phyloP scores from a whole-genome alignment of 1,140 invertebrate species.

The Chironomus tepperi region DNA sequence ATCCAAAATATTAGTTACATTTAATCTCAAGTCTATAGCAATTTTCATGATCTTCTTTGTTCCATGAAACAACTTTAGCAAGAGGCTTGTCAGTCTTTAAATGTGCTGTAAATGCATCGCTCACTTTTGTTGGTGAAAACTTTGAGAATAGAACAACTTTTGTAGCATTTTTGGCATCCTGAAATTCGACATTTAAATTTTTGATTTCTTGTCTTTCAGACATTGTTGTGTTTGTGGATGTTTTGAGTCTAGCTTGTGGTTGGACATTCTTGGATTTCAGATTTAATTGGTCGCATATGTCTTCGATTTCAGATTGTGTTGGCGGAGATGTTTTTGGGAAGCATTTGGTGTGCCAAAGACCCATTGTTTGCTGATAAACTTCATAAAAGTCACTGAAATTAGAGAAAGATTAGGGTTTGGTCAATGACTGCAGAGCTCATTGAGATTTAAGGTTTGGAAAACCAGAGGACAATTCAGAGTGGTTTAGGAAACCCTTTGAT shows the following conservation, averaged over 20 bases:
- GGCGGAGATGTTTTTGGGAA: slow-evolving; percentile 39
- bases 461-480: too few species aligned
- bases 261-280: slow-evolving; percentile 34
- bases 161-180: slow-evolving; percentile 28
- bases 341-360: slow-evolving; percentile 52
- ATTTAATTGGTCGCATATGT: slow-evolving; percentile 41
- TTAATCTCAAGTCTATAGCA: slow-evolving; percentile 34
- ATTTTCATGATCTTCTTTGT: slow-evolving; percentile 33
- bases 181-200: not conserved
- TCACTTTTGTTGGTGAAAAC: slow-evolving; percentile 36
- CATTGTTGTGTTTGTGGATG: not conserved
- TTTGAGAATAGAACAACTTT: slow-evolving; percentile 36
- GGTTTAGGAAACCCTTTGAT: too few species aligned
- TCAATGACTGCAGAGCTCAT: too few species aligned
- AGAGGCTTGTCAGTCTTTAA: slow-evolving; percentile 37
- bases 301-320: slow-evolving; percentile 35
- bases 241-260: slow-evolving; percentile 30
- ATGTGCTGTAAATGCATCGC: slow-evolving; percentile 34
- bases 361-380: slow-evolving; percentile 45
- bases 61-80: slow-evolving; percentile 36
- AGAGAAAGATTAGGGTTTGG: too few species aligned
- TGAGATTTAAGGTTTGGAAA: too few species aligned
- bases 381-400: slow-evolving; percentile 43
- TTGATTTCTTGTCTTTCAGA: not conserved
- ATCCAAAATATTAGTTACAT: too few species aligned